phyloP scores from a whole-genome alignment of 2,888 invertebrate genomes.

The Phoenoteleia sp. region DNA sequence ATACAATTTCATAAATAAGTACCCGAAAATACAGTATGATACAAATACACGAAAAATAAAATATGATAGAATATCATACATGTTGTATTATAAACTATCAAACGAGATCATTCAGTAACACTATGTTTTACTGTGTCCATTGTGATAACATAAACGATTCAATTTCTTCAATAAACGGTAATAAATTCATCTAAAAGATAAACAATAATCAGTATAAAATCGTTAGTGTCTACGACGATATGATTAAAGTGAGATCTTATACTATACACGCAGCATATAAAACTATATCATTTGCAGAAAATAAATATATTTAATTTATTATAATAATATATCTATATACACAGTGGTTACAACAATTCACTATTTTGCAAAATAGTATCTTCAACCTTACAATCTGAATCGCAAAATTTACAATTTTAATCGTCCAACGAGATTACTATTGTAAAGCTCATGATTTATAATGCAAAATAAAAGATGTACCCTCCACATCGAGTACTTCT shows the following conservation, averaged over 20 bases:
- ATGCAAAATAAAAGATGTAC: neutral
- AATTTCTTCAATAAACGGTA: neutral
- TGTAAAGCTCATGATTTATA: neutral
- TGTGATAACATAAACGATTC: too few relatives aligned
- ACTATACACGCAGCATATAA: neutral
- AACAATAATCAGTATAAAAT: neutral
- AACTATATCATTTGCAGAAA: conserved; percentile 4
- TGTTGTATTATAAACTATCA: too few relatives aligned
- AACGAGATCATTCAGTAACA: too few relatives aligned
- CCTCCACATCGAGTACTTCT: neutral
- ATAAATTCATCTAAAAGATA: neutral
- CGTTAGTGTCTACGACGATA: neutral
- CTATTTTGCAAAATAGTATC: neutral
- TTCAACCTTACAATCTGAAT: neutral
- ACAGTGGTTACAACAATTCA: neutral
- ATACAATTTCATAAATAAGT: too few relatives aligned
- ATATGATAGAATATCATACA: too few relatives aligned
- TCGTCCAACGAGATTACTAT: neutral
- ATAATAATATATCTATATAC: conserved; percentile 30
- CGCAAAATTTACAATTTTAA: neutral
- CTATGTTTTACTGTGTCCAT: too few relatives aligned
- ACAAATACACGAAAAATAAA: too few relatives aligned
- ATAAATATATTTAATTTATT: conserved; percentile 25
- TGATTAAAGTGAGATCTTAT: neutral
- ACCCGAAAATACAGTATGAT: too few relatives aligned